These are phyloP conservation scores for Atherinomorus stipes DNA, from an alignment of 2,113 vertebrate species.

Conservation along the genomic window DNA sequence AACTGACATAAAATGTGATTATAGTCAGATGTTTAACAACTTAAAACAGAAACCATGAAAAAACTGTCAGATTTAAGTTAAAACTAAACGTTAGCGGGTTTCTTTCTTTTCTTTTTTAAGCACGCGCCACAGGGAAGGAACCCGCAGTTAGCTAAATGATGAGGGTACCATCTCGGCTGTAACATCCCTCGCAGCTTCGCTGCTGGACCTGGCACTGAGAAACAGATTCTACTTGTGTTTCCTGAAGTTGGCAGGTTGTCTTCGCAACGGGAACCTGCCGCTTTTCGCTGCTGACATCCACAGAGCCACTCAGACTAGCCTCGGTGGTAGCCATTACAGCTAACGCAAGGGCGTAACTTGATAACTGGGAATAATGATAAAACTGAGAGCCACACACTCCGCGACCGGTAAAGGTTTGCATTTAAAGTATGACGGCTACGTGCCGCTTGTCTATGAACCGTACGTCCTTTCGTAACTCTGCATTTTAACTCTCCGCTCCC, in stretches of 20 bases:
- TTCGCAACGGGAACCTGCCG: conserved; percentile 3
- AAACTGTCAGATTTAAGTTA: no score
- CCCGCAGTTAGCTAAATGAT: neutral
- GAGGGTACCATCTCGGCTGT: neutral
- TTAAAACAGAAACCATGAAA: no score
- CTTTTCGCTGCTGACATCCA: conserved; percentile 11
- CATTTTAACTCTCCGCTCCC: conserved; percentile 75
- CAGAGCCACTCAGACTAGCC: conserved; percentile 20
- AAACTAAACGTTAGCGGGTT: no score
- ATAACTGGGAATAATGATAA: conserved; percentile 23
- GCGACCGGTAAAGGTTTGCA: conserved; percentile 44
- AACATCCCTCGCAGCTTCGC: neutral
- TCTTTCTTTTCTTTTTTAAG: neutral
- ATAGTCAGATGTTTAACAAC: no score
- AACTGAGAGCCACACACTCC: conserved; percentile 12
- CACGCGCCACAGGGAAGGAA: neutral
- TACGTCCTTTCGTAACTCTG: conserved; percentile 81
- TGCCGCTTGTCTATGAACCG: conserved; percentile 73
- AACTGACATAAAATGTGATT: no score
- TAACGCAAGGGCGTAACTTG: conserved; percentile 58
- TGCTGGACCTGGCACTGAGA: no score
- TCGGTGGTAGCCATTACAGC: conserved; percentile 72
- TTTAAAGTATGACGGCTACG: conserved; percentile 71
- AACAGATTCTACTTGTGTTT: neutral
- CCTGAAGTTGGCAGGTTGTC: neutral